phyloP scores from a whole-genome alignment of 1,140 invertebrate species.

The Drosophila hydei region DNA sequence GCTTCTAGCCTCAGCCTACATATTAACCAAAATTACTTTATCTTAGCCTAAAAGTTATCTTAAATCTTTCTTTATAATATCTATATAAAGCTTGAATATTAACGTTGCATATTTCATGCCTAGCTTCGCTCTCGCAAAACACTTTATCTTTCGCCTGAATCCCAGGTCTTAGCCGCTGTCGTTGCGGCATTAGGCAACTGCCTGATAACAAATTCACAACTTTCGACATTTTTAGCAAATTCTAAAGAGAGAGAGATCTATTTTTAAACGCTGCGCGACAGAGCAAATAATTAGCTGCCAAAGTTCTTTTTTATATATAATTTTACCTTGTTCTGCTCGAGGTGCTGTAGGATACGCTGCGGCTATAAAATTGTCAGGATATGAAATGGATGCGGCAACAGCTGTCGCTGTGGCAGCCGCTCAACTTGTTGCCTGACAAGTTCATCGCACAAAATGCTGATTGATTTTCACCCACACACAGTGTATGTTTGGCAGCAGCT shows the following conservation, averaged over 20 bases:
- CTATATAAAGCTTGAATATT: neutral
- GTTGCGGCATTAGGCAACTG: neutral
- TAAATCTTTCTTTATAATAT: too few relatives aligned
- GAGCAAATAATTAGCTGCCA: conserved; percentile 65
- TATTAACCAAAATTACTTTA: too few relatives aligned
- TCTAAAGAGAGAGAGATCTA: neutral
- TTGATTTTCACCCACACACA: conserved; percentile 63
- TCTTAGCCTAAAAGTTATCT: too few relatives aligned
- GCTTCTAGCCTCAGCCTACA: too few relatives aligned
- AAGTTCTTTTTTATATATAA: conserved; percentile 3
- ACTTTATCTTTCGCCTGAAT: neutral
- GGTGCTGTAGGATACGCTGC: conserved; percentile 7
- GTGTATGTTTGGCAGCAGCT: conserved; percentile 34
- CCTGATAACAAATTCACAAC: neutral
- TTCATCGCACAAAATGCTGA: conserved; percentile 60
- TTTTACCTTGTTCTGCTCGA: neutral
- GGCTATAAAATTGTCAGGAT: conserved; percentile 34
- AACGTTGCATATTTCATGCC: neutral
- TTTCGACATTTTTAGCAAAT: neutral
- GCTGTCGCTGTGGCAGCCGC: conserved; percentile 15
- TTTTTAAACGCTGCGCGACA: conserved; percentile 18
- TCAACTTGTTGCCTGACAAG: conserved; percentile 54
- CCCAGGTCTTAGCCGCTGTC: neutral
- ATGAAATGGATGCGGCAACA: conserved; percentile 30
- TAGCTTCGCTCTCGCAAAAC: neutral